Conservation (phyloP, 2,888 invertebrate genomes). For the Plebejus melissa region DNA sequence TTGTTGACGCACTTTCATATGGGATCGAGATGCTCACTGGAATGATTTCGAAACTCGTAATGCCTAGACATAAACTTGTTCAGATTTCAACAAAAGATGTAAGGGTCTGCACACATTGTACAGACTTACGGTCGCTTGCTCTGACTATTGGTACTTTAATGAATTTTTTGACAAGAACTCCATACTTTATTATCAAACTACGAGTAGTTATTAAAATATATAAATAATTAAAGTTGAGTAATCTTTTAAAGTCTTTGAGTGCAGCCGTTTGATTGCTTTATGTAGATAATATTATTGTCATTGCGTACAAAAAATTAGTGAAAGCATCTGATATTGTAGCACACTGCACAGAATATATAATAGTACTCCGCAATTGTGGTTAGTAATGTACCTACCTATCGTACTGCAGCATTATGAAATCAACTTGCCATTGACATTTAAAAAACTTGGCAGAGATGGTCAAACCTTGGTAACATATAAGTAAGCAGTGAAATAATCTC, state of each 20-base stretch:
- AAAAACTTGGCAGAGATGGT: background rate
- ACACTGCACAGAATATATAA: too few relatives aligned
- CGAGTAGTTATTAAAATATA: too few relatives aligned
- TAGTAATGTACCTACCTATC: background rate
- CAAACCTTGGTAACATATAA: background rate
- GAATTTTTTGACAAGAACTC: background rate
- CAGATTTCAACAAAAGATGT: background rate
- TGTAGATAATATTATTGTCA: background rate
- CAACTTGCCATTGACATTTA: background rate
- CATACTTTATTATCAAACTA: too few relatives aligned
- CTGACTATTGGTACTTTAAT: background rate
- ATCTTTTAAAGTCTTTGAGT: too few relatives aligned
- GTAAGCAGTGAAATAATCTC: constrained; percentile 1
- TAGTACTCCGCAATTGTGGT: background rate
- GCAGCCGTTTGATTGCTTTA: background rate
- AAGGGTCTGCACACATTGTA: background rate
- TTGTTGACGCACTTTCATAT: constrained; percentile 62
- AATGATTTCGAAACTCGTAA: constrained; percentile 38
- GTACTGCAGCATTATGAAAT: background rate
- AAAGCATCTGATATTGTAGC: background rate
- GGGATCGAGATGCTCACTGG: constrained; percentile 43
- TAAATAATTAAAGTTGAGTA: too few relatives aligned
- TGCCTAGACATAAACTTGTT: constrained; percentile 25
- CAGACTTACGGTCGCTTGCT: background rate
- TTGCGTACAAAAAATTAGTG: background rate